Percentiles rank a stretch among this genome's conserved stretches.
Evolutionary conservation across 1,140 invertebrate species (phyloP).

Genomic region (Triops cancriformis): DNA sequence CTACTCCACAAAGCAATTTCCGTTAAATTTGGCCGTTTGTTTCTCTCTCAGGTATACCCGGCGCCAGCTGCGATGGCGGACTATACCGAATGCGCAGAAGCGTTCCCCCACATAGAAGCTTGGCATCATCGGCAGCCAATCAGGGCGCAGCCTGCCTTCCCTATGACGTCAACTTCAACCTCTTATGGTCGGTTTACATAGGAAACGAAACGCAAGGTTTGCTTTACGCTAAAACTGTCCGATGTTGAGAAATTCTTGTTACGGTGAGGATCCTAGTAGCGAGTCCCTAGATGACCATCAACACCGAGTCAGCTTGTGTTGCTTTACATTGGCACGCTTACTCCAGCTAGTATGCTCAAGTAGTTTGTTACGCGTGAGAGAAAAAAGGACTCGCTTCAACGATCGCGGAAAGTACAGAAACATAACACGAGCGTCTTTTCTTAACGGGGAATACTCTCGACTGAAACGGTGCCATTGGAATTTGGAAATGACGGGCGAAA

Average conservation of each 20-base stretch:
- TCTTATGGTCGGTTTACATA: neutral
- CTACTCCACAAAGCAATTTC: neutral
- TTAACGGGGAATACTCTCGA: too few species aligned
- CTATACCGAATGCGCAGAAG: neutral
- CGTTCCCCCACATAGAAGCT: neutral
- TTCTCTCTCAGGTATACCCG: conserved; percentile 3
- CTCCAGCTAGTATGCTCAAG: too few species aligned
- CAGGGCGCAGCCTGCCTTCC: neutral
- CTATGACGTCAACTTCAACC: neutral
- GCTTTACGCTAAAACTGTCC: neutral
- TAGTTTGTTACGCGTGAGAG: too few species aligned
- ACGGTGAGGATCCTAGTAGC: neutral
- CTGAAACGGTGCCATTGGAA: too few species aligned
- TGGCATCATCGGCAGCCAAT: neutral
- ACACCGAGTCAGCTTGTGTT: neutral
- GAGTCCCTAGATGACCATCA: neutral
- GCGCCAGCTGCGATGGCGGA: conserved; percentile 7
- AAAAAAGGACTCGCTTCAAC: too few species aligned
- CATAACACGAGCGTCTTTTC: too few species aligned
- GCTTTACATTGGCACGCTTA: too few species aligned
- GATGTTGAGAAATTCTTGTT: conserved; percentile 6
- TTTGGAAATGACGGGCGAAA: too few species aligned
- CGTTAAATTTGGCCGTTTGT: conserved; percentile 6
- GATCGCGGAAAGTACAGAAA: too few species aligned
- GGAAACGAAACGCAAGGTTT: neutral